Evolutionary conservation across 1,140 invertebrate species (phyloP).

Genomic region (Aphaenogaster rudis): DNA sequence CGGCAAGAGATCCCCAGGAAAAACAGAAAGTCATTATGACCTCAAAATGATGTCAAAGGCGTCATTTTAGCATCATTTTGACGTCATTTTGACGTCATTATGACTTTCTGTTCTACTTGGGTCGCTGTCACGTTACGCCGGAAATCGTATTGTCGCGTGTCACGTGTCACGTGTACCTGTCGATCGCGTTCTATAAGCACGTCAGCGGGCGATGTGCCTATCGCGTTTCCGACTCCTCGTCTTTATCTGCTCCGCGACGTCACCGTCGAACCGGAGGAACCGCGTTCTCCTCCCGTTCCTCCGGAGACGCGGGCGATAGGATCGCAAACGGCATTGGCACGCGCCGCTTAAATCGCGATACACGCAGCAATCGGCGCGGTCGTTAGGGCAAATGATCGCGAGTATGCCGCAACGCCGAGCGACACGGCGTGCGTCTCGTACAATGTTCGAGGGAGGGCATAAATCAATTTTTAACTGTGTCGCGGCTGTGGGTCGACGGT

Average conservation of each 20-base stretch:
- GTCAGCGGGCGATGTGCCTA: not conserved
- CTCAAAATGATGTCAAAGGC: no score
- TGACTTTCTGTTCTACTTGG: no score
- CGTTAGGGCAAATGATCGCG: constrained; percentile 44
- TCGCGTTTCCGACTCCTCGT: constrained; percentile 21
- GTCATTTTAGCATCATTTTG: no score
- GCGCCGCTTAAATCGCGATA: constrained; percentile 53
- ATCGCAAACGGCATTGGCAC: constrained; percentile 39
- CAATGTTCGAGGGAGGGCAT: constrained; percentile 9
- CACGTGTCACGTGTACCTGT: constrained; percentile 13
- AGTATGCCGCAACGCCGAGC: constrained; percentile 36
- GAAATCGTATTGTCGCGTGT: not conserved
- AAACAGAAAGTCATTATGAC: no score
- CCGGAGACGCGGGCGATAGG: not conserved
- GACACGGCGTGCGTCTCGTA: not conserved
- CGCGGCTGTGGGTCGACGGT: constrained; percentile 47
- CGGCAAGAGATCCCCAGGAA: no score
- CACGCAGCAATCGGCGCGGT: constrained; percentile 48
- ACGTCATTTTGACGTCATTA: no score
- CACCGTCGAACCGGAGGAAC: not conserved
- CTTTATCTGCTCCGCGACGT: not conserved
- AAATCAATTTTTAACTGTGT: constrained; percentile 56
- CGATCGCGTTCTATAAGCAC: not conserved
- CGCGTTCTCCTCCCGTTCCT: not conserved
- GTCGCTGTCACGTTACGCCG: not conserved